These are phyloP conservation scores for Rhegmatorhina hoffmannsi DNA, from an alignment of 2,113 vertebrate genomes.

Conservation along the genomic window DNA sequence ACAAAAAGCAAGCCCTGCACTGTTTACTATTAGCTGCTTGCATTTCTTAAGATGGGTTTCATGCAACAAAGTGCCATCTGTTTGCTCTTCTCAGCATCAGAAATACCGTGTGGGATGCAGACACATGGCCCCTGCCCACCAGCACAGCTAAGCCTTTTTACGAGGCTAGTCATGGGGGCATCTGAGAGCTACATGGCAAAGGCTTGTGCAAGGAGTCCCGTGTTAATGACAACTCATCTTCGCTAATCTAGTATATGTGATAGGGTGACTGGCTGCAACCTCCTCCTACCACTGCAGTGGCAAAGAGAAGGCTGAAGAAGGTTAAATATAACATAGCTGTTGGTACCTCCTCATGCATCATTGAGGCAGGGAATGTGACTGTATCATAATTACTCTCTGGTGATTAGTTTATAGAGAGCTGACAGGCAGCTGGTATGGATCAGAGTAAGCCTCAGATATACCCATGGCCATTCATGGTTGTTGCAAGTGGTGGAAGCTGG, in stretches of 20 bases:
- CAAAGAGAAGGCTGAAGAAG: neutral
- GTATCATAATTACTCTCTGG: neutral
- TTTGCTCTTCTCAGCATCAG: neutral
- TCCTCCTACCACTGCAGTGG: neutral
- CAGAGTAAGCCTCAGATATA: neutral
- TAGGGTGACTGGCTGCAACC: neutral
- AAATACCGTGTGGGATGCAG: neutral
- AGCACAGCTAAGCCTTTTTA: neutral
- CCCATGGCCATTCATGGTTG: accelerated
- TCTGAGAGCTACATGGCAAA: neutral
- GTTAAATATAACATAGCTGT: neutral
- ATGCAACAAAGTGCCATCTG: neutral
- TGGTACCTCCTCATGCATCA: neutral
- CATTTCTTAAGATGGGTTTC: neutral
- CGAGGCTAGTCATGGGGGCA: neutral
- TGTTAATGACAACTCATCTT: neutral
- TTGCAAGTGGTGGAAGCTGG: neutral
- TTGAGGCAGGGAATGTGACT: neutral
- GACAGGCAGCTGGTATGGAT: neutral
- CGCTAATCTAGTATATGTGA: accelerated
- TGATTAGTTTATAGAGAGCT: neutral
- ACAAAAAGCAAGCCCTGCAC: neutral
- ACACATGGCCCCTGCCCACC: neutral
- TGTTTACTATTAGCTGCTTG: neutral
- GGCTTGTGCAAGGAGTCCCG: neutral